These are phyloP conservation scores for Miichthys miiuy DNA, from an alignment of 2,797 vertebrate species.

Conservation along the genomic window DNA sequence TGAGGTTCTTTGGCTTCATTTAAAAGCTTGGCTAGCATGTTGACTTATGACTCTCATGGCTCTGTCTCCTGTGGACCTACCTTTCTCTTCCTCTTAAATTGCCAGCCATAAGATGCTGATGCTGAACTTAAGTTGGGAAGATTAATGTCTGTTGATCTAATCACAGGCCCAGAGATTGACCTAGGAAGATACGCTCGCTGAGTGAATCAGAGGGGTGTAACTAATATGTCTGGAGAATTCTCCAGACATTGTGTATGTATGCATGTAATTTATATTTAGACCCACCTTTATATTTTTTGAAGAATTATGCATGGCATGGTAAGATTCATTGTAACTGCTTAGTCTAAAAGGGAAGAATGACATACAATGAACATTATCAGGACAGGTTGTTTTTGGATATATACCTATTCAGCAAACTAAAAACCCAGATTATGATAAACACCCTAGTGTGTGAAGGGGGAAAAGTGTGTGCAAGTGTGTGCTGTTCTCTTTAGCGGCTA, in stretches of 20 bases:
- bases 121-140: conserved; percentile 61
- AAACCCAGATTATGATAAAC: not conserved
- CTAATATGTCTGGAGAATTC: conserved; percentile 9
- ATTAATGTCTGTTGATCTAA: conserved; percentile 73
- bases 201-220: conserved; percentile 39
- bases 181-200: conserved; percentile 38
- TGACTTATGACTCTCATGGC: conserved; percentile 68
- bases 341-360: not conserved
- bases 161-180: conserved; percentile 67
- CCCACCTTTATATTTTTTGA: not conserved
- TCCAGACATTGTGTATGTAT: conserved; percentile 8
- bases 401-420: not conserved
- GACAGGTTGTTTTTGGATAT: not conserved
- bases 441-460: too few relatives aligned
- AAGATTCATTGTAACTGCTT: not conserved
- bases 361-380: not conserved
- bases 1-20: conserved; percentile 61
- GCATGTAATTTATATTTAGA: conserved; percentile 1
- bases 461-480: not conserved
- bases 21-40: conserved; percentile 67
- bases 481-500: not conserved
- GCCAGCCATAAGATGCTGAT: conserved; percentile 66
- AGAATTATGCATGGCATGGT: not conserved
- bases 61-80: conserved; percentile 45
- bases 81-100: conserved; percentile 67